Percentiles rank a stretch among this genome's conserved stretches.
Conservation (phyloP, 2,113 vertebrate genomes). For the Rhinolophus sinicus region DNA sequence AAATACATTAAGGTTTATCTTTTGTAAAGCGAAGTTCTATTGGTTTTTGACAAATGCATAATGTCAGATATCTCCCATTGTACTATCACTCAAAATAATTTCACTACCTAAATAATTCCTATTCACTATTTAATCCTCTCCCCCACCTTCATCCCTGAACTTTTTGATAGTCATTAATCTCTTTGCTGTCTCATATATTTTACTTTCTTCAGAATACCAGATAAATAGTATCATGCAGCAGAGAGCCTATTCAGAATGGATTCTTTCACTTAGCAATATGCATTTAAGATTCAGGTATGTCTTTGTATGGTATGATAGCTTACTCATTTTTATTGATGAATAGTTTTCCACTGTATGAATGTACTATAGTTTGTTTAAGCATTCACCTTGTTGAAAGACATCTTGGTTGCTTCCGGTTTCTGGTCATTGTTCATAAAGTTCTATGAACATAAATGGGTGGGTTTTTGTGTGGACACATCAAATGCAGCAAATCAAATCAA, state of each 20-base stretch:
- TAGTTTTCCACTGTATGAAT: not conserved
- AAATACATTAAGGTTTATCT: not conserved
- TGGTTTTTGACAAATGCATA: not conserved
- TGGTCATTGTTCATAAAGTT: not conserved
- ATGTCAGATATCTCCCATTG: not conserved
- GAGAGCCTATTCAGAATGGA: not conserved
- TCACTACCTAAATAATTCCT: not conserved
- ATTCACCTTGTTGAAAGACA: not conserved
- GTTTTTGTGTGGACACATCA: not conserved
- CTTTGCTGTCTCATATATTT: not conserved
- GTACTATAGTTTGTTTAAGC: not conserved
- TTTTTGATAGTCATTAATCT: not conserved
- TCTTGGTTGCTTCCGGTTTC: not conserved
- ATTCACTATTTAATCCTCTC: not conserved
- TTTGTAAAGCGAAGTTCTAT: not conserved
- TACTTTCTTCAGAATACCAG: not conserved
- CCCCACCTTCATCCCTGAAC: not conserved
- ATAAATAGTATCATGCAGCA: not conserved
- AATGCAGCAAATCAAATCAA: not conserved
- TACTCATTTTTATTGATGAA: not conserved
- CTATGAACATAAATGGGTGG: not conserved
- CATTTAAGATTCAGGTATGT: not conserved
- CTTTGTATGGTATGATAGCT: not conserved
- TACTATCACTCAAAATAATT: not conserved
- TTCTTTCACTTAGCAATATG: not conserved